Conservation (phyloP, 2,113 vertebrate genomes). For the Sinocyclocheilus maitianheensis region DNA sequence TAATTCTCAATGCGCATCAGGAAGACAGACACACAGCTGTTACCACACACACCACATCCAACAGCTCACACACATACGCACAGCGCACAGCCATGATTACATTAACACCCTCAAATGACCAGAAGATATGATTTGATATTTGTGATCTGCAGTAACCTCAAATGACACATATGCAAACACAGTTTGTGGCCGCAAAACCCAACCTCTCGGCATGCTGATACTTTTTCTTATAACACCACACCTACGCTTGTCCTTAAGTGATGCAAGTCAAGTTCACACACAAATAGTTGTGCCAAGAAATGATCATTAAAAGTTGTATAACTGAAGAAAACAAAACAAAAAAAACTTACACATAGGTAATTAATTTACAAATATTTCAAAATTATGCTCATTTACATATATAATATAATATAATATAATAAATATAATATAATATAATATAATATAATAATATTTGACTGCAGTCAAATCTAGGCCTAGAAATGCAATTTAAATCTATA, state of each 20-base stretch:
- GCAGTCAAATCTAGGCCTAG: not conserved
- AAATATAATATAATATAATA: no score
- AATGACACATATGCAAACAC: not conserved
- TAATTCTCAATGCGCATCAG: not conserved
- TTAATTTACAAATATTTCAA: no score
- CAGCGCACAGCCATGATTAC: not conserved
- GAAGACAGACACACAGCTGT: slow-evolving; percentile 56
- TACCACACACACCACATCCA: slow-evolving; percentile 46
- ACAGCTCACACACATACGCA: slow-evolving; percentile 17
- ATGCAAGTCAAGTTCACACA: not conserved
- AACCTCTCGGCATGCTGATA: not conserved
- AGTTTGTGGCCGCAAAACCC: slow-evolving; percentile 34
- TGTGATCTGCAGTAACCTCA: slow-evolving; percentile 41
- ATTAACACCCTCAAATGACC: slow-evolving; percentile 23
- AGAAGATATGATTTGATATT: not conserved
- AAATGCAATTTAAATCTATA: not conserved
- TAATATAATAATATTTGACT: not conserved
- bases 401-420: not conserved
- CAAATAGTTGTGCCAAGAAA: not conserved
- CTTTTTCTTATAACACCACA: slow-evolving; percentile 9
- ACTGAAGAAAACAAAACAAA: not conserved
- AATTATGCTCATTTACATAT: not conserved
- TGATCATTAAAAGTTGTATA: not conserved
- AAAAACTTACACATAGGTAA: not conserved
- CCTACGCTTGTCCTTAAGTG: not conserved